These are phyloP conservation scores for Myzus persicae DNA, from an alignment of 1,140 invertebrate genomes.

Conservation along the genomic window DNA sequence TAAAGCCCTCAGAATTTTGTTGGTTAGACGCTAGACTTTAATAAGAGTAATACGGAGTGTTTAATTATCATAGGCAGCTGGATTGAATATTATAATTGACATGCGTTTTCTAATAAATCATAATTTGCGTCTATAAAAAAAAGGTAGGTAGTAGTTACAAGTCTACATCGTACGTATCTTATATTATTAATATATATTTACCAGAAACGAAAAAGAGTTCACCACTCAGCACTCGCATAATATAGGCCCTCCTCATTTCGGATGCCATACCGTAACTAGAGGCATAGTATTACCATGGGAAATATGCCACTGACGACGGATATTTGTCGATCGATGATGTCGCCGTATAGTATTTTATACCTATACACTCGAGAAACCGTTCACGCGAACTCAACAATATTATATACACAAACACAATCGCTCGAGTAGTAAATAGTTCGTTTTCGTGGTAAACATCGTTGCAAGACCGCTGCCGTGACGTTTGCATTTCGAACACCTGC, in stretches of 20 bases:
- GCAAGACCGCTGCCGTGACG: neutral
- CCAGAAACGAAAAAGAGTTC: neutral
- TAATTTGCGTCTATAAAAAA: neutral
- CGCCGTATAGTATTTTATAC: neutral
- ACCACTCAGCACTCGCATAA: neutral
- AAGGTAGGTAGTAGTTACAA: neutral
- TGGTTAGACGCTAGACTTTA: neutral
- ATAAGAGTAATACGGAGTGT: neutral
- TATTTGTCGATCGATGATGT: neutral
- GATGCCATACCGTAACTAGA: neutral
- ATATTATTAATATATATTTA: no score
- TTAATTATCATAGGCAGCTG: neutral
- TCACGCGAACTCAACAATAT: neutral
- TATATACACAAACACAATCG: neutral
- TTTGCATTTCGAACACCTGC: neutral
- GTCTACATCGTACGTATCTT: no score
- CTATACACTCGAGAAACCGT: neutral
- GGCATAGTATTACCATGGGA: neutral
- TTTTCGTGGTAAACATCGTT: neutral
- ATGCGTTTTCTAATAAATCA: neutral
- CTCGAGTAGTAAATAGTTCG: neutral
- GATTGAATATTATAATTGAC: neutral
- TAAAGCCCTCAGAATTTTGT: neutral
- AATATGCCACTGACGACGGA: neutral
- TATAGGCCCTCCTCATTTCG: neutral